These are phyloP conservation scores for Temnothorax ravouxi DNA, from an alignment of 2,888 invertebrate species.

Conservation along the genomic window DNA sequence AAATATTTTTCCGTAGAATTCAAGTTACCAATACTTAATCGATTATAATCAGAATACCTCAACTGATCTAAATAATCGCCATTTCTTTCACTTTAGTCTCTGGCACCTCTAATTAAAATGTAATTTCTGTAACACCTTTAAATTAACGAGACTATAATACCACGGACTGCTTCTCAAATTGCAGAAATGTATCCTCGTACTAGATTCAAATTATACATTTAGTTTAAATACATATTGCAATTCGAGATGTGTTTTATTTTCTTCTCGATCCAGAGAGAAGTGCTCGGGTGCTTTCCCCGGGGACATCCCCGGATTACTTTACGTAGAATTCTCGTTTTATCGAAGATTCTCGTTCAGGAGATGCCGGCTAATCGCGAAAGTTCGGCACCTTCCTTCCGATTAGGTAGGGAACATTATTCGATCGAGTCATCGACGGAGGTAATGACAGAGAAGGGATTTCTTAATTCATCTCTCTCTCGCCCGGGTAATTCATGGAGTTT, in stretches of 20 bases:
- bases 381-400: background rate
- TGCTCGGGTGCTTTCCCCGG: background rate
- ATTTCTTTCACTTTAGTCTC: background rate
- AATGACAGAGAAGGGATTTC: conserved; percentile 16
- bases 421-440: background rate
- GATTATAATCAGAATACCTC: background rate
- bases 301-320: background rate
- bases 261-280: background rate
- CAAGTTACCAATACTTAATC: background rate
- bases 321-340: conserved; percentile 11
- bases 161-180: background rate
- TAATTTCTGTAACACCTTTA: background rate
- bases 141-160: background rate
- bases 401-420: conserved; percentile 5
- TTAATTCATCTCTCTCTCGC: conserved; percentile 14
- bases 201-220: background rate
- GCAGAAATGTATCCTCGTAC: background rate
- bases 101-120: background rate
- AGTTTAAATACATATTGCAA: background rate
- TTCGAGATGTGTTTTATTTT: conserved; percentile 2
- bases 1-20: background rate
- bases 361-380: conserved; percentile 30
- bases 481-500: conserved; percentile 25
- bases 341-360: background rate
- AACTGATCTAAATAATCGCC: background rate